These are phyloP conservation scores for Mesorhabditis sp. DNA, from an alignment of 2,888 invertebrate species.

Conservation along the genomic window DNA sequence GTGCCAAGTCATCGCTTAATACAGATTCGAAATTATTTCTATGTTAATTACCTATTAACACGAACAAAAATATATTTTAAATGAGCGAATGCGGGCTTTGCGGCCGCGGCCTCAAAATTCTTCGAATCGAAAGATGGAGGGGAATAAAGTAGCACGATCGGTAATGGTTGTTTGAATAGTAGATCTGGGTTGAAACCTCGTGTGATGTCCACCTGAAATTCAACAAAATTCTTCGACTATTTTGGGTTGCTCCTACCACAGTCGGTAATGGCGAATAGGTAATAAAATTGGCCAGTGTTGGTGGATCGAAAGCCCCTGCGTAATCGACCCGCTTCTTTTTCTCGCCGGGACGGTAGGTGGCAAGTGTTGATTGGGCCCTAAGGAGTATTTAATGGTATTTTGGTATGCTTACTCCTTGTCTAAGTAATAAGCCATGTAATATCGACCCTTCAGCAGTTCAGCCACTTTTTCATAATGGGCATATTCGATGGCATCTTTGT, in stretches of 20 bases:
- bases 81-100: background rate
- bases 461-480: constrained; percentile 42
- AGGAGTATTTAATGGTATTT: background rate
- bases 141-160: constrained; percentile 25
- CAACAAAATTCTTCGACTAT: constrained; percentile 1
- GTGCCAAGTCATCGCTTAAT: background rate
- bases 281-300: constrained; percentile 39
- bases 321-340: constrained; percentile 40
- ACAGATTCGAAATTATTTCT: background rate
- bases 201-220: constrained; percentile 39
- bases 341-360: constrained; percentile 41
- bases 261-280: constrained; percentile 37
- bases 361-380: constrained; percentile 23
- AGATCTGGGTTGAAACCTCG: constrained; percentile 47
- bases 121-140: constrained; percentile 6
- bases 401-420: constrained; percentile 20
- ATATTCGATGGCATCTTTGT: constrained; percentile 23
- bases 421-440: constrained; percentile 36
- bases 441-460: constrained; percentile 44
- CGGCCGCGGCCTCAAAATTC: background rate
- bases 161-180: constrained; percentile 35
- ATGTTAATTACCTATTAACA: background rate
- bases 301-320: constrained; percentile 41
- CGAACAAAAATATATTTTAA: background rate
- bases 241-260: constrained; percentile 25